Percentiles rank a stretch among this genome's conserved stretches.
phyloP scores from a whole-genome alignment of 2,888 invertebrate species.

The Pachycephus smyrnensis region DNA sequence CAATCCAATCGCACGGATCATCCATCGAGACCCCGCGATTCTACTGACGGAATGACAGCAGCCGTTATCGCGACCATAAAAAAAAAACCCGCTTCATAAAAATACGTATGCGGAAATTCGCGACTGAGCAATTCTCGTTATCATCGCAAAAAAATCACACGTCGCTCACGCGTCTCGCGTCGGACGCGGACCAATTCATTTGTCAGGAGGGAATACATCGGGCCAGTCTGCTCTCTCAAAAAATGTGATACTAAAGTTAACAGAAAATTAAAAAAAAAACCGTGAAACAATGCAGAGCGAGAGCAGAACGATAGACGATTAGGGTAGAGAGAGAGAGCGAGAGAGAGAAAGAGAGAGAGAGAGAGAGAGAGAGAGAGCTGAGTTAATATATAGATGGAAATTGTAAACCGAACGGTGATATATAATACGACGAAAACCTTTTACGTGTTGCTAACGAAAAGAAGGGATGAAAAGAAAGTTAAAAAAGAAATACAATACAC shows the following conservation, averaged over 20 bases:
- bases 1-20: neutral
- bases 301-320: constrained; percentile 10
- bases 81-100: neutral
- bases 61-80: neutral
- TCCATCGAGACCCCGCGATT: neutral
- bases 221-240: constrained; percentile 46
- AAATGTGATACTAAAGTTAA: constrained; percentile 53
- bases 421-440: neutral
- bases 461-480: neutral
- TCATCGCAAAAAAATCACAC: neutral
- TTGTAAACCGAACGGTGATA: neutral
- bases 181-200: neutral
- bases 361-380: neutral
- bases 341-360: neutral
- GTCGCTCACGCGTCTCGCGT: neutral
- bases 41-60: neutral
- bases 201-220: constrained; percentile 34
- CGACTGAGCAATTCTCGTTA: neutral
- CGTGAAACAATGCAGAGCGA: constrained; percentile 5
- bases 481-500: neutral
- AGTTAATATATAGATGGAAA: neutral
- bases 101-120: neutral
- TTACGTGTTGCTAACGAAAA: neutral
- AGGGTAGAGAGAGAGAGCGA: constrained; percentile 5
- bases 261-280: constrained; percentile 18